These are phyloP conservation scores for Mesorhabditis spiculigera DNA, from an alignment of 2,888 invertebrate species.

Conservation along the genomic window DNA sequence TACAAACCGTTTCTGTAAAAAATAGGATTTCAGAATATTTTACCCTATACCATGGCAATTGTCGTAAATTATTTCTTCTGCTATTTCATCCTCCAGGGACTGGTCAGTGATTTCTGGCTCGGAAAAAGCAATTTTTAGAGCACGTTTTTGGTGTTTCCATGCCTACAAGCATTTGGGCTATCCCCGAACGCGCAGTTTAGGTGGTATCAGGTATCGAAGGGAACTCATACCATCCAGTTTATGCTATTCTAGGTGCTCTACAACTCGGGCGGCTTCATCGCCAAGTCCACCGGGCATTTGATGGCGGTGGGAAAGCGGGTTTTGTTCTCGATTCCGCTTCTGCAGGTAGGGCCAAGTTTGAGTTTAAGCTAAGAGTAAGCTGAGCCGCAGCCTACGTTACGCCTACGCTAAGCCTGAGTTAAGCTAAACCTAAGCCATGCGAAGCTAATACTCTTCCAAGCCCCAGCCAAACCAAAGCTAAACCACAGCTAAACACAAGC, in stretches of 20 bases:
- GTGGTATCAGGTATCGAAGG: background rate
- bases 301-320: background rate
- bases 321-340: background rate
- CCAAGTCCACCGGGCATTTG: background rate
- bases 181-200: background rate
- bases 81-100: background rate
- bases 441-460: too few species aligned
- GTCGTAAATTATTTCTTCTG: background rate
- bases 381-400: too few species aligned
- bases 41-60: background rate
- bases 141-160: background rate
- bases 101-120: background rate
- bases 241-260: background rate
- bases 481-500: too few species aligned
- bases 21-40: background rate
- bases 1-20: too few species aligned
- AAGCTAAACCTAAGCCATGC: too few species aligned
- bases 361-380: background rate
- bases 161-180: background rate
- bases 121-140: background rate
- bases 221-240: background rate
- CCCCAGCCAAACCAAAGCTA: too few species aligned
- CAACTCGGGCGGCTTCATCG: conserved; percentile 1
- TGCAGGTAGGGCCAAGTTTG: background rate
- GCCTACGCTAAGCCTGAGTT: too few species aligned